Evolutionary conservation across 2,888 invertebrate species (phyloP), one percentile per base, ranked within the genome.

Genomic region (Epiperipatus broadwayi): DNA sequence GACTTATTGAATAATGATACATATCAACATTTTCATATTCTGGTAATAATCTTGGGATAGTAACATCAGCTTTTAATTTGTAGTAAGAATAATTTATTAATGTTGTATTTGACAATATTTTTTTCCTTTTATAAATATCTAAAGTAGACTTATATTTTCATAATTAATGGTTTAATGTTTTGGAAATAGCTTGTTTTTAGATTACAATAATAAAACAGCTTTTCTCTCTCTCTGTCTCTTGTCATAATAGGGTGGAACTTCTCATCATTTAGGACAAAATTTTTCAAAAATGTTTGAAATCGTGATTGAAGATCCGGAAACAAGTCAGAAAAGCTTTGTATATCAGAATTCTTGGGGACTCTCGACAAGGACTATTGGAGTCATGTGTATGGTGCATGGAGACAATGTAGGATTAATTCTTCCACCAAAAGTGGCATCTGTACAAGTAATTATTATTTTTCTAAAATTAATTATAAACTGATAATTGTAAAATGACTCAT

Each of bases 201-300:
- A 25, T 25, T 25, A 8, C 25, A 25, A 25, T 8, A 8, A 25
- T 30, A 10, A n/a, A n/a, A n/a, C n/a, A n/a, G n/a, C n/a, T n/a
- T n/a, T 35, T 10, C 22, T 20, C n/a, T 16, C 18, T 5, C 5
- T n/a, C 12, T n/a, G 5, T 15, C 8, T 36, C 15, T 30, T 8
- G 29, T 36, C 19, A 37, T 3, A 47, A 20, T 31, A 77, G 69
- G 95, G 91, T 3, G 97, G 78, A 1, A 99, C 97, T 0, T 95
- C 95, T 39, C 97, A 99, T 62, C 89, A 93, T 61, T 64, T 99
- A 39, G 97, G 97, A 0, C 95, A 97, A 63, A 99, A 97, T 65
- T 99, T 99, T 64, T 87, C 93, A 0, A 89, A 85, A 64, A 99
- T 99, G 91, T 97, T 97, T 62, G 89, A 95, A 49, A 87, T 99